Conservation (phyloP, 2,113 vertebrate genomes). For the Ranitomeya variabilis region DNA sequence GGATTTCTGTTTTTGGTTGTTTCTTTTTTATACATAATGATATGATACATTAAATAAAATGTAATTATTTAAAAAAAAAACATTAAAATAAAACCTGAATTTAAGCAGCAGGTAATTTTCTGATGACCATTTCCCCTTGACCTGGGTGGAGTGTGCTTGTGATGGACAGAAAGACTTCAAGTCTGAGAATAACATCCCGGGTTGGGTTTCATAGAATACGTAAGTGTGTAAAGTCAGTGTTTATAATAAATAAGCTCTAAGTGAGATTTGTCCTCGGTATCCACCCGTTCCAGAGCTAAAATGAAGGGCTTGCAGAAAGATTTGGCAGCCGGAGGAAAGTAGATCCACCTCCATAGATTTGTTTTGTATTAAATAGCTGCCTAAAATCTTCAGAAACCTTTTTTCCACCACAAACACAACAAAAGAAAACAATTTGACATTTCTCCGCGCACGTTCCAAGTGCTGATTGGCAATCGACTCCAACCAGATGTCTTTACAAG, state of each 20-base stretch:
- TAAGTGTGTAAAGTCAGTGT: constrained; percentile 20
- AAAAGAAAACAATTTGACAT: constrained; percentile 56
- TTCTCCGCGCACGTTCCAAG: constrained; percentile 49
- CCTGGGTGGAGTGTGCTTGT: neutral
- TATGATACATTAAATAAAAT: too few relatives aligned
- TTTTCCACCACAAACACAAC: constrained; percentile 57
- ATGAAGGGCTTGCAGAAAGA: constrained; percentile 40
- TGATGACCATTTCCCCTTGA: neutral
- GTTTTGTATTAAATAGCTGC: constrained; percentile 54
- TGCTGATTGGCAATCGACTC: constrained; percentile 48
- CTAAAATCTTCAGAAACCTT: constrained; percentile 49
- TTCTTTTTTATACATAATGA: too few relatives aligned
- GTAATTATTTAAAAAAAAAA: too few relatives aligned
- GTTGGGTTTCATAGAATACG: constrained; percentile 7
- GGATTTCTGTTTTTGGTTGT: too few relatives aligned
- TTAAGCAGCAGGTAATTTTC: too few relatives aligned
- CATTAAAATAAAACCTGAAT: too few relatives aligned
- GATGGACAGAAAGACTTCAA: constrained; percentile 37
- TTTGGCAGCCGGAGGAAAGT: constrained; percentile 34
- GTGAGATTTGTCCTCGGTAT: constrained; percentile 31
- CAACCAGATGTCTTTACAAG: constrained; percentile 46
- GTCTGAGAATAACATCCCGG: constrained; percentile 17
- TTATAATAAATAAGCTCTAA: constrained; percentile 51
- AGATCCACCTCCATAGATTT: constrained; percentile 55
- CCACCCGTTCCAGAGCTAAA: constrained; percentile 17